Base-by-base conservation (phyloP, 2,113 vertebrate genomes). In the Nothocercus julius region DNA sequence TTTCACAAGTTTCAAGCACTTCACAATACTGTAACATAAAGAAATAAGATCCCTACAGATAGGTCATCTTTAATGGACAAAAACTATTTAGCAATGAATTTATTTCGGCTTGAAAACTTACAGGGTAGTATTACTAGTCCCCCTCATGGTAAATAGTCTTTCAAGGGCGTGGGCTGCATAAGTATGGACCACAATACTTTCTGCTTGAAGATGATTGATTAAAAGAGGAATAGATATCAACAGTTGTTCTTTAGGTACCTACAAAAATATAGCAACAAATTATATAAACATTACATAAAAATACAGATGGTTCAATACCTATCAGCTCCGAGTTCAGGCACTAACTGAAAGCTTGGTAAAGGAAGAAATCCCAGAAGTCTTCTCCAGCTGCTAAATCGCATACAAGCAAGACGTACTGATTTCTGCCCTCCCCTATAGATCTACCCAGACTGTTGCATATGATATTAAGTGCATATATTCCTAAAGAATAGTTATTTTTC, bases 171-270 rank as follows among this genome's bases (percentile, higher is more conserved):
- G 99, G 34, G 99, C 99, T 62, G 99, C 98, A 0, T 99, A 99
- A 2, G 99, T 99, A 84, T 99, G 99, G 89, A 99, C 98, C 66
- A 99, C 99, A 40, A 98, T 98, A 93, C 99, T 99, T 96, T 99
- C 99, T 32, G 99, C 99, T 97, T 99, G 99, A 92, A 99, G 98
- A 82, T 99, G 98, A 90, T 95, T 97, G 64, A 99, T 99, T 91
- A 99, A 97, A 13, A 99, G 98, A 93, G 99, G 99, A 89, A 99
- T 95, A 11, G 99, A 99, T 86, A 98, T 92, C 94, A 99, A 96
- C 85, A 99, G 97, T 66, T 99, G 99, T 36, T 99, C 99, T 96
- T 99, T 99, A 6, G 99, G 99, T 95, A 99, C 99, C 99, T 99
- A 95, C 49, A 96, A 93, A 89, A 97, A 82, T 3, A 76, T 5